Base-by-base conservation (phyloP, 1,140 invertebrate species). In the Drosophila asahinai region DNA sequence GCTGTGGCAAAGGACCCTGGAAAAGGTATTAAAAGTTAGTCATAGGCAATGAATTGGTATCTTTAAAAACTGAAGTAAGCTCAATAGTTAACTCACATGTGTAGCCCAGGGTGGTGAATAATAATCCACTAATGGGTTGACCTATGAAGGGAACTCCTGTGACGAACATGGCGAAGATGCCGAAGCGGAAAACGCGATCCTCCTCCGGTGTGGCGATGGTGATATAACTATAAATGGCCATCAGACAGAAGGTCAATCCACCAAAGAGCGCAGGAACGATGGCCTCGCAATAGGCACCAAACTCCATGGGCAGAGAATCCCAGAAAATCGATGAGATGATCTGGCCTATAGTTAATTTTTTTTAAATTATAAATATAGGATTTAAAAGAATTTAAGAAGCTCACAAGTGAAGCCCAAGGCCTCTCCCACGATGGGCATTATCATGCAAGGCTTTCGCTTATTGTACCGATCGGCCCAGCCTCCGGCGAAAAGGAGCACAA, bases 381-480 rank as follows among this genome's bases (percentile, higher is more conserved):
- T 9, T 12, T 9, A 5, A 1, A 6, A 6, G 19, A 1, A 7
- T 8, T 30, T 60, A 8, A 27, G 25, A 8, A 45, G 86, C 83
- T 91, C 36, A 93, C 92, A 92, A 17, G 72, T 65, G 27, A 86
- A 93, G 6, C 64, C 68, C 7, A 93, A 43, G 0, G 94, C 93
- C 77, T 95, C 95, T 9, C 95, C 95, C 7, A 94, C 65, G 33
- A 96, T 93, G 3, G 95, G 95, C 27, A 95, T 68, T 9, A 96
- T 77, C 81, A 96, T 94, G 62, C 94, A 95, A 22, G 95, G 94
- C 92, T 96, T 96, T 43, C 95, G 81, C 66, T 94, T 94, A 61
- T 95, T 95, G 51, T 95, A 94, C 42, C 94, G 93, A 86, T 96
- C 95, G 71, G 95, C 95, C 94, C 95, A 95, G 1, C 95, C 94